Percentiles rank a stretch among this genome's conserved stretches.
Conservation (phyloP, 1,140 invertebrate genomes). For the Rhagoletis zephyria region DNA sequence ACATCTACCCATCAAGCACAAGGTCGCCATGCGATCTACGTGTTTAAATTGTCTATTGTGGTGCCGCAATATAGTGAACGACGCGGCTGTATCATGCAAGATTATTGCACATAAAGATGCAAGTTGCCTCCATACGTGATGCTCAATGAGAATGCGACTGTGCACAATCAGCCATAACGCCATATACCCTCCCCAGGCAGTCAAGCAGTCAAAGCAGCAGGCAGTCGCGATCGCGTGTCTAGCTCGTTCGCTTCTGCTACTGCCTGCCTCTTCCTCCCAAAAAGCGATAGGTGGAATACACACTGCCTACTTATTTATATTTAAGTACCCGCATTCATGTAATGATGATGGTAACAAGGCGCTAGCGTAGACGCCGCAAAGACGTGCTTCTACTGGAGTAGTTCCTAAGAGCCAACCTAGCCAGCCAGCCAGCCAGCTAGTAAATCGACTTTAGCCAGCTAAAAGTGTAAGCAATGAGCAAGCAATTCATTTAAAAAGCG, state of each 20-base stretch:
- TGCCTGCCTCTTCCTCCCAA: not conserved
- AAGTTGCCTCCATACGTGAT: constrained; percentile 17
- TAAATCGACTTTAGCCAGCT: not conserved
- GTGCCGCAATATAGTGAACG: not conserved
- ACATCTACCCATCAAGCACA: constrained; percentile 41
- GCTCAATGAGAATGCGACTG: constrained; percentile 15
- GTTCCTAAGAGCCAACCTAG: not conserved
- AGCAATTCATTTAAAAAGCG: constrained; percentile 20
- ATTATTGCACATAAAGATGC: constrained; percentile 27
- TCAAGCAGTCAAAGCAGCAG: not conserved
- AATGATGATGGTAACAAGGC: constrained; percentile 13
- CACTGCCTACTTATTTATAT: constrained; percentile 11
- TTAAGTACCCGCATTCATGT: constrained; percentile 3
- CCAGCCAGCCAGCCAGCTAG: not conserved
- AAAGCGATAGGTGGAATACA: not conserved
- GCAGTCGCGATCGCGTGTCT: constrained; percentile 7
- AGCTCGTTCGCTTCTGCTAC: not conserved
- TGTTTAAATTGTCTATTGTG: constrained; percentile 8
- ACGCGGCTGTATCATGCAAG: constrained; percentile 1
- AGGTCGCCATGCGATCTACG: not conserved
- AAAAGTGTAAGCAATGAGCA: not conserved
- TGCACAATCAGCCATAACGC: not conserved
- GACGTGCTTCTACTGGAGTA: not conserved
- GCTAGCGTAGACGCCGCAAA: not conserved
- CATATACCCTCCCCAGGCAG: not conserved